Percentiles rank a stretch among this genome's conserved stretches.
phyloP scores from a whole-genome alignment of 2,888 invertebrate genomes.

The Campoplex capitator region DNA sequence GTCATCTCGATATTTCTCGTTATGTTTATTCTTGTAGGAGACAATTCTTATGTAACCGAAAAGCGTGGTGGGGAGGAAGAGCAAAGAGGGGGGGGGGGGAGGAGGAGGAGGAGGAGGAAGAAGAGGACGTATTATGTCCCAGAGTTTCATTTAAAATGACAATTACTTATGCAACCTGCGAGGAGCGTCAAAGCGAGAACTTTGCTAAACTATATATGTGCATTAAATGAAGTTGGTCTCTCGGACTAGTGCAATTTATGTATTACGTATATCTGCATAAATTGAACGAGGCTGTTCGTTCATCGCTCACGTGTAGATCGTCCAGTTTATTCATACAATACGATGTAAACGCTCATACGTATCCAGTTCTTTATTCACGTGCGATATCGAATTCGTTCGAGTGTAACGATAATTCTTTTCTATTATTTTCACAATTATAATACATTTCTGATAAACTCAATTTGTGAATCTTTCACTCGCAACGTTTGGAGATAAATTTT shows the following conservation, averaged over 20 bases:
- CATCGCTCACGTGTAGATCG: slow-evolving; percentile 3
- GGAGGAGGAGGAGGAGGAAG: neutral
- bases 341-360: neutral
- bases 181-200: slow-evolving; percentile 67
- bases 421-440: too few species aligned
- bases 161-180: slow-evolving; percentile 81
- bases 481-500: too few species aligned
- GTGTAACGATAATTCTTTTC: neutral
- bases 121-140: slow-evolving; percentile 66
- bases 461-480: too few species aligned
- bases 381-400: neutral
- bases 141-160: slow-evolving; percentile 79
- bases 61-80: slow-evolving; percentile 25
- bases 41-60: slow-evolving; percentile 68
- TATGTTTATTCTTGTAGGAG: slow-evolving; percentile 57
- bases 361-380: neutral
- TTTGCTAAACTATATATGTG: slow-evolving; percentile 21
- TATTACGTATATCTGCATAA: slow-evolving; percentile 57
- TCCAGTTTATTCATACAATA: neutral
- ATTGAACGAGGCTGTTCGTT: slow-evolving; percentile 52
- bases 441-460: neutral
- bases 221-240: slow-evolving; percentile 33
- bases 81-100: too few species aligned
- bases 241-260: slow-evolving; percentile 58
- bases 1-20: slow-evolving; percentile 51